Conservation (phyloP, 2,888 invertebrate genomes). For the Amphipoea oculea region DNA sequence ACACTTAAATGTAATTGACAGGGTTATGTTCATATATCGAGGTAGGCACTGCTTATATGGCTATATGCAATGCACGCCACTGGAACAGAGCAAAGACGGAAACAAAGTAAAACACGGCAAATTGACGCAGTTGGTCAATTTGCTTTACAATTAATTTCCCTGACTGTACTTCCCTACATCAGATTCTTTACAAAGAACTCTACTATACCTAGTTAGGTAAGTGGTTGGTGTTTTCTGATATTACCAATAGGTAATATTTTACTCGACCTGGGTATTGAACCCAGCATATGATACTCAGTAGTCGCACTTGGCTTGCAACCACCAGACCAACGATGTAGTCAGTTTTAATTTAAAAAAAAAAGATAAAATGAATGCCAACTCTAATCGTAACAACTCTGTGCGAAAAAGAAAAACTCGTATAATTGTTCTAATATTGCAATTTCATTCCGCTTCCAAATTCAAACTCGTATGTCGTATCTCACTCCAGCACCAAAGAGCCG, state of each 20-base stretch:
- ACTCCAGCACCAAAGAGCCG: slow-evolving; percentile 64
- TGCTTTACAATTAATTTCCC: too few species aligned
- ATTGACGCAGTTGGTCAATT: too few species aligned
- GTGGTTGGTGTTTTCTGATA: neutral
- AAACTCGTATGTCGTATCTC: slow-evolving; percentile 61
- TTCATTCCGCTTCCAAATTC: slow-evolving; percentile 69
- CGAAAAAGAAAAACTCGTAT: slow-evolving; percentile 77
- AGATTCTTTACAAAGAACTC: neutral
- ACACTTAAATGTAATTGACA: too few species aligned
- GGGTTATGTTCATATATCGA: too few species aligned
- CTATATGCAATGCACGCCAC: too few species aligned
- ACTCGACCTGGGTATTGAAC: neutral
- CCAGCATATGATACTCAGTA: neutral
- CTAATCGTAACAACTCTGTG: slow-evolving; percentile 63
- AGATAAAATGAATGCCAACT: slow-evolving; percentile 49
- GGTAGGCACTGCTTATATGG: too few species aligned
- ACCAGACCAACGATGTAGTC: neutral
- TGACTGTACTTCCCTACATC: too few species aligned
- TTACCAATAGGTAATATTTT: neutral
- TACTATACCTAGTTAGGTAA: neutral
- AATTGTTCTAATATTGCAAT: slow-evolving; percentile 84
- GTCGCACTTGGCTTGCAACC: neutral
- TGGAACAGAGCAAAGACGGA: too few species aligned
- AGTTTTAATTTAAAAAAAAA: neutral
- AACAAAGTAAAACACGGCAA: too few species aligned